A percentile compares a stretch with the other conserved stretches of the same genome.
Evolutionary conservation across 2,888 invertebrate genomes (phyloP).

Genomic region (Chirona hameri): DNA sequence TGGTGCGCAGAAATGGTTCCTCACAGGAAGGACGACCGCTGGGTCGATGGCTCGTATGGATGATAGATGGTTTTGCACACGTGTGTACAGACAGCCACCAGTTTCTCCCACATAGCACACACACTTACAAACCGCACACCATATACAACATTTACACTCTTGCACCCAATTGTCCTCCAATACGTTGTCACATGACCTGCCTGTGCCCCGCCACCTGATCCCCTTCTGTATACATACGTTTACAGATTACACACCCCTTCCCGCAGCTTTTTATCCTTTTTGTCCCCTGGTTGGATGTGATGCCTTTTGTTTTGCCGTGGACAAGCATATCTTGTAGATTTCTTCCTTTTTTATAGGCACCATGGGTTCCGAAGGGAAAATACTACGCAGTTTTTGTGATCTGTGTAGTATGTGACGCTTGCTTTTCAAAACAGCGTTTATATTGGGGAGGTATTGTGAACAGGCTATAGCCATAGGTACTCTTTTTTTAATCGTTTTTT

Average conservation of each 20-base stretch:
- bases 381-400: not conserved
- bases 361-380: not conserved
- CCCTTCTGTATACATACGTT: not conserved
- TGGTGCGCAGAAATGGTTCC: not conserved
- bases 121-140: not conserved
- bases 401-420: not conserved
- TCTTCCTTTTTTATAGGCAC: not conserved
- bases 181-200: not conserved
- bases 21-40: not conserved
- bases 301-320: not conserved
- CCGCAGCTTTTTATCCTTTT: not conserved
- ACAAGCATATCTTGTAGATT: not conserved
- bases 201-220: not conserved
- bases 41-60: not conserved
- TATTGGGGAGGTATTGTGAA: not conserved
- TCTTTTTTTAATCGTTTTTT: not conserved
- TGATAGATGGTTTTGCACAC: not conserved
- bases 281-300: not conserved
- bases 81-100: not conserved
- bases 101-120: not conserved
- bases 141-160: not conserved
- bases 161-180: not conserved
- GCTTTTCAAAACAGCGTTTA: not conserved
- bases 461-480: not conserved
- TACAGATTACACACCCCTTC: not conserved